Conservation (phyloP, 2,113 vertebrate genomes). For the Apistogramma diplotaenia region DNA sequence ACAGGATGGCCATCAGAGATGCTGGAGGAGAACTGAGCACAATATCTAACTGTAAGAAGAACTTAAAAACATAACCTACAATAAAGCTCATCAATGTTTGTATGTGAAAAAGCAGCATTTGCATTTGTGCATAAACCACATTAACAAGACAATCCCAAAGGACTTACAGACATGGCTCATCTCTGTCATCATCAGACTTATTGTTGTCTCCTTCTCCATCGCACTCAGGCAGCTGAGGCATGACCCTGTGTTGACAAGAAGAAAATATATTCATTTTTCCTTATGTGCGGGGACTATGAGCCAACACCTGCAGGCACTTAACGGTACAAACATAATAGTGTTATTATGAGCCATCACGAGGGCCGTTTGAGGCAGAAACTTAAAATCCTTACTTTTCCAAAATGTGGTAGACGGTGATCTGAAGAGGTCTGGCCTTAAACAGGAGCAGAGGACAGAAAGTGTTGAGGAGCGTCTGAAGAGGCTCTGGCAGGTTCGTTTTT, state of each 20-base stretch:
- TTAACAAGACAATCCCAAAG: neutral
- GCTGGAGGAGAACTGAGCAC: slow-evolving; percentile 87
- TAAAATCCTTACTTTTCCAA: slow-evolving; percentile 86
- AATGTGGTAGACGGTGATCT: slow-evolving; percentile 85
- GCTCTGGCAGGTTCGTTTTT: slow-evolving; percentile 86
- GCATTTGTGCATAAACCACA: neutral
- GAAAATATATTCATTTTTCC: neutral
- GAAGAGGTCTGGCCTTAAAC: slow-evolving; percentile 86
- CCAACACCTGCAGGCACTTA: neutral
- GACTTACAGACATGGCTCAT: slow-evolving; percentile 89
- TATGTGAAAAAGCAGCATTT: neutral
- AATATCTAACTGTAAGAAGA: neutral
- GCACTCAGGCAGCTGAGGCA: slow-evolving; percentile 90
- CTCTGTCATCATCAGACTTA: slow-evolving; percentile 86
- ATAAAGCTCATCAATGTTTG: neutral
- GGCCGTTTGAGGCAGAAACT: neutral
- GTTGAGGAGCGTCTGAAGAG: slow-evolving; percentile 90
- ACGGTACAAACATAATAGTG: neutral
- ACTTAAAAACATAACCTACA: neutral
- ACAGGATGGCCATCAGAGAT: slow-evolving; percentile 86
- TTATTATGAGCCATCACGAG: neutral
- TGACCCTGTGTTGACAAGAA: slow-evolving; percentile 78
- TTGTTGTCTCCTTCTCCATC: slow-evolving; percentile 85
- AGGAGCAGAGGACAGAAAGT: slow-evolving; percentile 87
- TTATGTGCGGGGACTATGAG: neutral